Base-by-base conservation (phyloP, 2,113 vertebrate species). In the Pionites leucogaster region DNA sequence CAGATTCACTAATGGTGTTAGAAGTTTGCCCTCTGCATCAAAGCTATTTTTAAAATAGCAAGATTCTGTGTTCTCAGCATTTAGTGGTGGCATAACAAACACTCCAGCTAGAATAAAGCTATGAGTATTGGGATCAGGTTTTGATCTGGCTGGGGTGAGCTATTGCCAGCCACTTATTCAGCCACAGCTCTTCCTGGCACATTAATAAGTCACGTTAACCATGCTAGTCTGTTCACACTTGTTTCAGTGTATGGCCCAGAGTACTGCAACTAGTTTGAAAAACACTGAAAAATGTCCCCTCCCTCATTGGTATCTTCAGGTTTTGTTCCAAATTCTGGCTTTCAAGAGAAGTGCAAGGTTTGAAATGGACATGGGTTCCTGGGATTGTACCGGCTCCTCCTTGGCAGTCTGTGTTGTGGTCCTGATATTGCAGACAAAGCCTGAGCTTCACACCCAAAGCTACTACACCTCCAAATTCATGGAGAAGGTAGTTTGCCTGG, bases 341-440 rank as follows among this genome's bases (percentile, higher is more conserved):
- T 84, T 93, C 47, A 78, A 67, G 53, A 50, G 37, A 74, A 62
- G 10, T 8, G 5, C 14, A 59, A 65, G 44, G 44, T 63, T 53
- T 92, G 71, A 86, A 92, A 78, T 5, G 9, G 6, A 17, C 6
- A 0, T 11, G 23, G 10, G 14, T 11, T 88, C 59, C 64, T 67
- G 46, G 22, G 46, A 29, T 42, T 7, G 9, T 35, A 52, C 31
- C 18, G 0, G 0, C 27, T 63, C n/a, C 19, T 42, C 39, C n/a
- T 59, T 17, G 1, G 44, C 37, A 77, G 29, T 6, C 27, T 42
- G 4, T 37, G 15, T 29, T 39, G 14, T 53, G n/a, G 44, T 69
- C 57, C 75, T 1, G 1, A n/a, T 18, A 67, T 17, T 37, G 28
- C 17, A 76, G 5, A 13, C n/a, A 67, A 86, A 59, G 19, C 35